A percentile compares a stretch with the other conserved stretches of the same genome.
These are phyloP conservation scores for Apomyelois bistriatella DNA, from an alignment of 2,888 invertebrate species.

Conservation along the genomic window DNA sequence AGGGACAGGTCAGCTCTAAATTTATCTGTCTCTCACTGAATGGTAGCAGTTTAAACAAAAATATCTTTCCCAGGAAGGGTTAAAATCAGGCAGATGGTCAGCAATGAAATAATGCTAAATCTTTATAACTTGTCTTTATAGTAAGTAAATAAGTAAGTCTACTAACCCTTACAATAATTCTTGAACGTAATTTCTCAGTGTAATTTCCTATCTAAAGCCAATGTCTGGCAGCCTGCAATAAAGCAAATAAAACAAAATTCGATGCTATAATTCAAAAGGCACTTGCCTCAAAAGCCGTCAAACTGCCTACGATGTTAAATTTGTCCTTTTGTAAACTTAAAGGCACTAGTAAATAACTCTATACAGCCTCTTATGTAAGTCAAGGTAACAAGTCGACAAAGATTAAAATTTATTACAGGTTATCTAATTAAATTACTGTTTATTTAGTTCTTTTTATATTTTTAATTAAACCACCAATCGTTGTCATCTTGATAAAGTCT, in stretches of 20 bases:
- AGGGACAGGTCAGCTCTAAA: too few relatives aligned
- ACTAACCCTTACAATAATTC: neutral
- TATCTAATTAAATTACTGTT: neutral
- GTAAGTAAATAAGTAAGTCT: too few relatives aligned
- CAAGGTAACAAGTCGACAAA: slow-evolving; percentile 4
- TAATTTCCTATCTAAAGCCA: neutral
- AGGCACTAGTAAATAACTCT: neutral
- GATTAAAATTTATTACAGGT: neutral
- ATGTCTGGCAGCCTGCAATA: neutral
- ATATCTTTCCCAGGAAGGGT: too few relatives aligned
- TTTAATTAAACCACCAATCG: too few relatives aligned
- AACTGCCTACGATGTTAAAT: slow-evolving; percentile 8
- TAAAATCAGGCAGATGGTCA: too few relatives aligned
- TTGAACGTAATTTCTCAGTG: neutral
- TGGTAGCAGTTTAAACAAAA: too few relatives aligned
- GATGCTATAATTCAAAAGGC: slow-evolving; percentile 10
- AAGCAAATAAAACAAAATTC: slow-evolving; percentile 7
- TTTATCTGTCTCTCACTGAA: too few relatives aligned
- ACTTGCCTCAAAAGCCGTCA: slow-evolving; percentile 11
- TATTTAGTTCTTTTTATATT: neutral
- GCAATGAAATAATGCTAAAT: too few relatives aligned
- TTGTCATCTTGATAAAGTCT: neutral
- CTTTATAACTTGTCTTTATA: too few relatives aligned
- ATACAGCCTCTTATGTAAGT: slow-evolving; percentile 9
- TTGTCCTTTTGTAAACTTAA: slow-evolving; percentile 8